Base-by-base conservation (phyloP, 2,113 vertebrate genomes). In the Abramis brama region DNA sequence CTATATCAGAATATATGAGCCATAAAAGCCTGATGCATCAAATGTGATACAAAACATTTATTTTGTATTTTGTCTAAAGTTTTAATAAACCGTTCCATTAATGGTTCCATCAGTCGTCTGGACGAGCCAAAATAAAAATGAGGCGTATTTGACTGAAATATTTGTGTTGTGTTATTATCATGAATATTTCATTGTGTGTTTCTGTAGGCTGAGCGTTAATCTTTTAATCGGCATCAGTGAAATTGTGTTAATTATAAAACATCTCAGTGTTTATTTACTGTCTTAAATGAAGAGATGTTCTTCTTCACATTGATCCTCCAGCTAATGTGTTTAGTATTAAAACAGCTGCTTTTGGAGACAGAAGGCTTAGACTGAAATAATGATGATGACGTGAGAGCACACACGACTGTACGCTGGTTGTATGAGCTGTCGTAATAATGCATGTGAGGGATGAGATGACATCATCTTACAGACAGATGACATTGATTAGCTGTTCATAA, bases 101-200 rank as follows among this genome's bases (percentile, higher is more conserved):
- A 27, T 0, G 12, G 39, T 43, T 43, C 7, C 47, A 4, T 50
- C 47, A 50, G 12, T 15, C 10, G 21, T 1, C 64, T 68, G 30
- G 9, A n/a, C 4, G 36, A 36, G 23, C 36, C n/a, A 47, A 8
- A 0, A 23, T 4, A 62, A 7, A 74, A 47, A 25, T 1, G 5
- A 74, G 71, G 11, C 2, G 6, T 74, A 25, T 74, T 74, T 47
- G 23, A 25, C 43, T 25, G 9, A 47, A 47, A 47, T 74, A 74
- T 74, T 73, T 73, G 70, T 73, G 70, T 43, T 74, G 36, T 74
- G n/a, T 74, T 74, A 45, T 74, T 47, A 74, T 74, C 43, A 74
- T 74, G 71, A 47, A 74, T 74, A 47, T 74, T 74, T 74, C 12
- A 74, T 74, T 47, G 43, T 74, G 71, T 74, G 71, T 17, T 74